Conservation (phyloP, 1,140 invertebrate species). For the Thaumetopoea pityocampa region DNA sequence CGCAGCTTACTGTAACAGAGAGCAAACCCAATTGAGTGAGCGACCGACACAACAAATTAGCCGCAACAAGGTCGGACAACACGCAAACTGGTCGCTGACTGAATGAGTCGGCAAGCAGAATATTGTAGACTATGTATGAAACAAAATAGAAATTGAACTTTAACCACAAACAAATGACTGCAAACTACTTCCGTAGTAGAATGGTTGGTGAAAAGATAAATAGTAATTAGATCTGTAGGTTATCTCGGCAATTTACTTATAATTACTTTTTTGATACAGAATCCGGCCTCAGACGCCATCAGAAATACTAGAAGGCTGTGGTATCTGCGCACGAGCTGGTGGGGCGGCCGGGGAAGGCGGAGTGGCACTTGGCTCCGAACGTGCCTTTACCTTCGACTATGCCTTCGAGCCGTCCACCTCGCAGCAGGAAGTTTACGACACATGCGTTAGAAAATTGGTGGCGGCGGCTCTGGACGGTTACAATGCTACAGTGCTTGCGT, state of each 20-base stretch:
- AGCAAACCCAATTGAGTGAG: no score
- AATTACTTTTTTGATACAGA: slow-evolving; percentile 76
- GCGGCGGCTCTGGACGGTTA: slow-evolving; percentile 93
- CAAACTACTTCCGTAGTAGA: neutral
- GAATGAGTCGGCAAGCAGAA: no score
- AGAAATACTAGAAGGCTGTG: slow-evolving; percentile 96
- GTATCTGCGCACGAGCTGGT: slow-evolving; percentile 92
- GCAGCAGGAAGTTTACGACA: slow-evolving; percentile 88
- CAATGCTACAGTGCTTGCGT: slow-evolving; percentile 97
- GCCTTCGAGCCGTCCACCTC: slow-evolving; percentile 90
- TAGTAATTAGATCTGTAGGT: neutral
- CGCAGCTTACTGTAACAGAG: no score
- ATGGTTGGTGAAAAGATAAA: neutral
- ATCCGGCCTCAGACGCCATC: slow-evolving; percentile 95
- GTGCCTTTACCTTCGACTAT: slow-evolving; percentile 98
- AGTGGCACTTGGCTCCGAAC: slow-evolving; percentile 94
- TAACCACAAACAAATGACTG: no score
- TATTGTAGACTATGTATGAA: no score
- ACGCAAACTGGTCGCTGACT: no score
- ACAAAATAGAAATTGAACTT: no score
- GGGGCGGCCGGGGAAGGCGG: slow-evolving; percentile 94
- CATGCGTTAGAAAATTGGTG: slow-evolving; percentile 90
- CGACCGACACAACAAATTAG: no score
- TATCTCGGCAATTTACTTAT: neutral
- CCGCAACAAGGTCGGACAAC: no score